These are phyloP conservation scores for Hippocampus abdominalis DNA, from an alignment of 2,113 vertebrate genomes.

Conservation along the genomic window DNA sequence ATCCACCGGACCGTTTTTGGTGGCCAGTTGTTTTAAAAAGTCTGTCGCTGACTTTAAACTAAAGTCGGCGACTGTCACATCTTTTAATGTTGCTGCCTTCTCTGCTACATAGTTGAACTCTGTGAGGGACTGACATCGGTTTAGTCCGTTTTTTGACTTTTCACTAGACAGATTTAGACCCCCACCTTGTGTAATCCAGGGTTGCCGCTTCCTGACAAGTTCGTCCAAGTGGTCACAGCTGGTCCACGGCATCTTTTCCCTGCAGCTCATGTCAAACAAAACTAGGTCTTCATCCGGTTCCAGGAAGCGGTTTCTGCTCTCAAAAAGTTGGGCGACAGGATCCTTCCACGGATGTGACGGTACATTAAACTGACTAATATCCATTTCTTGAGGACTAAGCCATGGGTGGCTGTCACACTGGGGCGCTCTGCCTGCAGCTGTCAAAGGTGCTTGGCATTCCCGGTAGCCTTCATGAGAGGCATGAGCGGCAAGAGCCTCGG, in stretches of 20 bases:
- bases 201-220: slow-evolving; percentile 37
- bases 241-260: slow-evolving; percentile 57
- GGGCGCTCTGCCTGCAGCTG: slow-evolving; percentile 20
- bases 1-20: slow-evolving; percentile 83
- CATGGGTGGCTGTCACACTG: slow-evolving; percentile 33
- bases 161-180: slow-evolving; percentile 61
- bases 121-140: slow-evolving; percentile 59
- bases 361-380: slow-evolving; percentile 62
- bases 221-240: slow-evolving; percentile 66
- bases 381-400: slow-evolving; percentile 59
- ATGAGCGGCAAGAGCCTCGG: slow-evolving; percentile 58
- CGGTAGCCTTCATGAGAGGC: slow-evolving; percentile 32
- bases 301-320: slow-evolving; percentile 52
- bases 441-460: slow-evolving; percentile 21
- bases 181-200: slow-evolving; percentile 38
- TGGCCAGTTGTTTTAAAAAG: slow-evolving; percentile 68
- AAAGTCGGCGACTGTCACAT: slow-evolving; percentile 54
- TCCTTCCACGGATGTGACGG: slow-evolving; percentile 72
- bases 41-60: slow-evolving; percentile 67
- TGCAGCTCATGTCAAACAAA: slow-evolving; percentile 74
- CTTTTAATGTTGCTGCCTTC: slow-evolving; percentile 51
- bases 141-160: slow-evolving; percentile 41
- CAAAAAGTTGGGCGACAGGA: slow-evolving; percentile 38
- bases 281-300: slow-evolving; percentile 61
- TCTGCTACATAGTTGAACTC: slow-evolving; percentile 57